Conservation (phyloP, 1,140 invertebrate genomes). For the Diprion similis region DNA sequence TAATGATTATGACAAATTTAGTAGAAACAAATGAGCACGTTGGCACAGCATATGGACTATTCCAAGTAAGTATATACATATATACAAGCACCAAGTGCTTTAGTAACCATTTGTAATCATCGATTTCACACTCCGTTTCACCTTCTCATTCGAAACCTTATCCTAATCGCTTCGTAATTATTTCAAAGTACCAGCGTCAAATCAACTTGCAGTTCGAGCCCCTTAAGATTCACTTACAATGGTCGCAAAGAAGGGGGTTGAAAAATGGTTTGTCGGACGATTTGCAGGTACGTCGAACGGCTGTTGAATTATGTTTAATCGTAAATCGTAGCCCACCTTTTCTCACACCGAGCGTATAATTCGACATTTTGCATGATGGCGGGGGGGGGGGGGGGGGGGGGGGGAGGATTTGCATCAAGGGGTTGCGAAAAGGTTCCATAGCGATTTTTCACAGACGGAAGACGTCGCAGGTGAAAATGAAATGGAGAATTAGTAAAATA, state of each 20-base stretch:
- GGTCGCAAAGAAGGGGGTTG: not conserved
- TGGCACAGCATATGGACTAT: constrained; percentile 57
- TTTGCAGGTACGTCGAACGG: no score
- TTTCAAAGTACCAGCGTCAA: no score
- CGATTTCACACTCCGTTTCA: not conserved
- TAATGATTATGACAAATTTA: constrained; percentile 44
- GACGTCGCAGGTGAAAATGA: not conserved
- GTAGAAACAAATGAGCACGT: constrained; percentile 55
- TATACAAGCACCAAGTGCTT: not conserved
- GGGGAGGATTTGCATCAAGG: constrained; percentile 34
- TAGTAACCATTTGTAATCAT: not conserved
- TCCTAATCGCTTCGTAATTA: not conserved
- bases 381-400: constrained; percentile 34
- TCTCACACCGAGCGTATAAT: no score
- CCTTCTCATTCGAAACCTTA: constrained; percentile 11
- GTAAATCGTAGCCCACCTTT: no score
- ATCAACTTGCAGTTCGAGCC: constrained; percentile 25
- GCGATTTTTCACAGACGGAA: not conserved
- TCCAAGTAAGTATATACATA: constrained; percentile 53
- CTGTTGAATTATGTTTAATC: no score
- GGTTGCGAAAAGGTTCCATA: constrained; percentile 19
- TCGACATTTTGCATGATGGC: constrained; percentile 22
- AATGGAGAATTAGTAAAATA: not conserved
- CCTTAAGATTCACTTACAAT: constrained; percentile 1
- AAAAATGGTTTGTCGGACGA: not conserved